Evolutionary conservation across 2,113 vertebrate species (phyloP).

Genomic region (Otis tarda): DNA sequence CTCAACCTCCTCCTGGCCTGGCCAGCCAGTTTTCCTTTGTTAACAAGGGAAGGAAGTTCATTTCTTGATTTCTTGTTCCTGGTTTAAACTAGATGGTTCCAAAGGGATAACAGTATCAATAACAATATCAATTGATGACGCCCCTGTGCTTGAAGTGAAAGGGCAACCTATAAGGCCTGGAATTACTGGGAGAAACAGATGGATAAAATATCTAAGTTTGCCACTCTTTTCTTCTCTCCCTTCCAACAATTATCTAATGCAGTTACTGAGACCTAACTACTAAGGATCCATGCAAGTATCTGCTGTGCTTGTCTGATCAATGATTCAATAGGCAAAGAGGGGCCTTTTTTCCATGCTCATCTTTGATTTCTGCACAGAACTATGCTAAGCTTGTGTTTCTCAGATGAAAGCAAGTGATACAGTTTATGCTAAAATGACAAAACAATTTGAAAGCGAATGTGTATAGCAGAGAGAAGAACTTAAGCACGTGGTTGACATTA

Average conservation of each 20-base stretch:
- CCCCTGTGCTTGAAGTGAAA: background rate
- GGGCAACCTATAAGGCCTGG: background rate
- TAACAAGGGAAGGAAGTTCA: background rate
- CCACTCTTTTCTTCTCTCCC: slow-evolving; percentile 5
- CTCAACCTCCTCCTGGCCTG: background rate
- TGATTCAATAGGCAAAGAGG: slow-evolving; percentile 69
- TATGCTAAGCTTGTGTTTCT: slow-evolving; percentile 67
- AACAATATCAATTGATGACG: background rate
- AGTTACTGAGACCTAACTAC: slow-evolving; percentile 31
- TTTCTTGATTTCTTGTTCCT: background rate
- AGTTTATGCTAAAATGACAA: slow-evolving; percentile 76
- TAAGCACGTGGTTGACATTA: slow-evolving; percentile 71
- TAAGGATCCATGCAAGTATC: slow-evolving; percentile 57
- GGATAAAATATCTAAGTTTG: background rate
- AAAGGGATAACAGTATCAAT: background rate
- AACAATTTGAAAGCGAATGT: slow-evolving; percentile 73
- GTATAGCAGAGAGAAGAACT: slow-evolving; percentile 71
- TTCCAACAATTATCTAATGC: slow-evolving; percentile 40
- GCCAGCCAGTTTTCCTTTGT: background rate
- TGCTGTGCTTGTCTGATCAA: slow-evolving; percentile 52
- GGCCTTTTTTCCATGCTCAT: slow-evolving; percentile 49
- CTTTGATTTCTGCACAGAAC: slow-evolving; percentile 68
- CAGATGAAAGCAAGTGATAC: slow-evolving; percentile 70
- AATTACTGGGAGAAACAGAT: background rate
- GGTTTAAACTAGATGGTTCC: background rate